phyloP scores from a whole-genome alignment of 2,888 invertebrate species.

The Scelioninae gen. 2 region DNA sequence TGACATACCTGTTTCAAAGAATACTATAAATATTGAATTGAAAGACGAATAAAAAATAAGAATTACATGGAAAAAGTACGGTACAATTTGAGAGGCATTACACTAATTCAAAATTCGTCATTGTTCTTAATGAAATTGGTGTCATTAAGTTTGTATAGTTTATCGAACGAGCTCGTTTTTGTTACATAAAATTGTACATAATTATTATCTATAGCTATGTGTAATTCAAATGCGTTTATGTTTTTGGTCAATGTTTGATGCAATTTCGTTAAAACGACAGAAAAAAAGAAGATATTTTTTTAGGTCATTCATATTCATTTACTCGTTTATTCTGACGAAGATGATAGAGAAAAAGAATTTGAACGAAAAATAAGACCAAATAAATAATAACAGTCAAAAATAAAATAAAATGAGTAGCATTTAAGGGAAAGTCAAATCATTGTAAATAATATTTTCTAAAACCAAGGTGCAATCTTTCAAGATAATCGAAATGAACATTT shows the following conservation, averaged over 20 bases:
- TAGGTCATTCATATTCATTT: conserved; percentile 54
- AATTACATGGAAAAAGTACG: conserved; percentile 8
- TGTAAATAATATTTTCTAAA: conserved; percentile 60
- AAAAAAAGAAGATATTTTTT: conserved; percentile 55
- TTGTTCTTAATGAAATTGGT: conserved; percentile 13
- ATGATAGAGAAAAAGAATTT: conserved; percentile 30
- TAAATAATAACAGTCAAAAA: conserved; percentile 37
- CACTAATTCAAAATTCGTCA: conserved; percentile 34
- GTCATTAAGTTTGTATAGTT: conserved; percentile 18
- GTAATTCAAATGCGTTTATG: conserved; percentile 26
- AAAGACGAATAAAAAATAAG: background rate
- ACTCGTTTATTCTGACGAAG: conserved; percentile 32
- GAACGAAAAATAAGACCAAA: conserved; percentile 44
- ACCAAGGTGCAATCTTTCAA: conserved; percentile 60
- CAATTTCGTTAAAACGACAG: conserved; percentile 58
- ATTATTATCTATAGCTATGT: conserved; percentile 36
- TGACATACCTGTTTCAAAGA: too few relatives aligned
- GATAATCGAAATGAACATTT: conserved; percentile 59
- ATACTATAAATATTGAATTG: too few relatives aligned
- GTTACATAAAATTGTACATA: conserved; percentile 60
- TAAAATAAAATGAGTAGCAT: conserved; percentile 44
- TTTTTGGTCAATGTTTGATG: conserved; percentile 35
- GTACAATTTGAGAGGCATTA: conserved; percentile 59
- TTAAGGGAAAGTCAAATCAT: conserved; percentile 57
- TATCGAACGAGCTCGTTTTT: conserved; percentile 35